Conservation (phyloP, 2,113 vertebrate genomes). For the Dasyornis broadbenti region DNA sequence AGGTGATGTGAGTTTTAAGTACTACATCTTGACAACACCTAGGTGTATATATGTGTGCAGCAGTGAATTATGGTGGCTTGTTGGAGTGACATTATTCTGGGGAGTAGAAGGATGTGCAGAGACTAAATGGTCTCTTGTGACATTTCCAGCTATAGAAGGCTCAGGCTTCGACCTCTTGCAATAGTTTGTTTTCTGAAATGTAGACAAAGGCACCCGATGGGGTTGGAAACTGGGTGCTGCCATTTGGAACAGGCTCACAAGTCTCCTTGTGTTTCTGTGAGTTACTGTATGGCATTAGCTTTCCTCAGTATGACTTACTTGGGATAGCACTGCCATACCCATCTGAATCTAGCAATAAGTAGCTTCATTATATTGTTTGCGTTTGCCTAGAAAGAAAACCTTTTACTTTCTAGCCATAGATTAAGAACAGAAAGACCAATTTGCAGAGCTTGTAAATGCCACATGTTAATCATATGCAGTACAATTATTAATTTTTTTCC, state of each 20-base stretch:
- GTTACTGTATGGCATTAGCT: neutral
- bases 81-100: neutral
- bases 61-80: neutral
- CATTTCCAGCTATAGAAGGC: neutral
- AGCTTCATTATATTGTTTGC: neutral
- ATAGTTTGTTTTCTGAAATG: neutral
- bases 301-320: neutral
- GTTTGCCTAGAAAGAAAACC: neutral
- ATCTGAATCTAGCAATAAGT: neutral
- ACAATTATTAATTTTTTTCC: neutral
- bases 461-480: conserved; percentile 30
- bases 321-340: neutral
- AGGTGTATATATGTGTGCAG: neutral
- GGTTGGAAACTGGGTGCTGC: neutral
- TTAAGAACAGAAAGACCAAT: conserved; percentile 47
- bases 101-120: neutral
- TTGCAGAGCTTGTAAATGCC: conserved; percentile 45
- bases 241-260: neutral
- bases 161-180: neutral
- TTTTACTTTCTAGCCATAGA: neutral
- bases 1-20: neutral
- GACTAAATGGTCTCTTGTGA: conserved; percentile 10
- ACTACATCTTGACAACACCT: neutral
- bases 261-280: neutral
- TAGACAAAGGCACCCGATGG: neutral